These are phyloP conservation scores for Procambarus clarkii DNA, from an alignment of 1,140 invertebrate genomes.

Conservation along the genomic window DNA sequence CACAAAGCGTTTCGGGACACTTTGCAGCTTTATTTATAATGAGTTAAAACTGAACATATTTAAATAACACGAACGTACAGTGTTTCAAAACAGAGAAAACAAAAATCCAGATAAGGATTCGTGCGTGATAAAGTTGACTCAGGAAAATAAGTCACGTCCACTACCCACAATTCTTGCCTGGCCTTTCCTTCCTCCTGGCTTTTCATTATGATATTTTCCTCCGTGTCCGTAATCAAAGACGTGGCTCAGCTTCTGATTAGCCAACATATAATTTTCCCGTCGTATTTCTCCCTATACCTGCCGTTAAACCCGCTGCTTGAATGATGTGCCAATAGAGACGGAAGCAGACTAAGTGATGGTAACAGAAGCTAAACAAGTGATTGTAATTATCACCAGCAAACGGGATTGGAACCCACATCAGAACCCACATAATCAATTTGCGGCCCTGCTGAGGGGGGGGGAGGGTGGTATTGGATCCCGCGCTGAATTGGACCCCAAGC, in stretches of 20 bases:
- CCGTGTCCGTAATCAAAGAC: background rate
- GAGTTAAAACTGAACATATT: no score
- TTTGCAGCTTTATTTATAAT: no score
- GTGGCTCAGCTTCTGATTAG: background rate
- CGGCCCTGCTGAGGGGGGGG: background rate
- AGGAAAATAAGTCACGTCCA: background rate
- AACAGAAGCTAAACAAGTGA: constrained; percentile 40
- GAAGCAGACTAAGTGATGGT: constrained; percentile 5
- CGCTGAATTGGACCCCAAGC: background rate
- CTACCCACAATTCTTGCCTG: background rate
- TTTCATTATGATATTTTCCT: background rate
- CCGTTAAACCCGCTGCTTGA: constrained; percentile 1
- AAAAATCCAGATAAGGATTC: no score
- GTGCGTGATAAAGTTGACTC: no score
- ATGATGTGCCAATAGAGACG: constrained; percentile 6
- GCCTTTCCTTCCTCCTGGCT: background rate
- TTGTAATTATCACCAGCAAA: constrained; percentile 12
- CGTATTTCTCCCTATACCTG: background rate
- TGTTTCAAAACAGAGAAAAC: no score
- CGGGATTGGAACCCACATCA: background rate
- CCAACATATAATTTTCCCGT: background rate
- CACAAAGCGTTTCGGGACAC: no score
- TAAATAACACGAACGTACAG: no score
- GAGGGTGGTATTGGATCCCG: background rate
- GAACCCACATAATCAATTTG: constrained; percentile 16